These are phyloP conservation scores for Cuculus canorus DNA, from an alignment of 2,797 vertebrate genomes.

Conservation along the genomic window DNA sequence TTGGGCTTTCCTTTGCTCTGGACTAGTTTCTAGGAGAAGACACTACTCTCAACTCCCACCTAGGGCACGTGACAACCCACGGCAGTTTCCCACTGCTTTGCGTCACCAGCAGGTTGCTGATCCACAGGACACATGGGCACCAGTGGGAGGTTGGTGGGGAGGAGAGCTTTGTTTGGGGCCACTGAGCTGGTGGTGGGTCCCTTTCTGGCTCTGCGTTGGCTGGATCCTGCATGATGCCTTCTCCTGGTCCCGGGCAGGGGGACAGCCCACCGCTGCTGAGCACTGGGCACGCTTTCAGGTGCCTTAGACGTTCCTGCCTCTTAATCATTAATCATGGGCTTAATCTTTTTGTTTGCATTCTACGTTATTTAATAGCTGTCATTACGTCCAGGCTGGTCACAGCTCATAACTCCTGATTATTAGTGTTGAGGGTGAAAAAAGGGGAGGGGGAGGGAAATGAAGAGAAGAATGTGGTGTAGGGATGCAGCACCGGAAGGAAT, in stretches of 20 bases:
- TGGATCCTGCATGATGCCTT: background rate
- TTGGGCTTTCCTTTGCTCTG: background rate
- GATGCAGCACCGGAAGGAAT: rapidly evolving
- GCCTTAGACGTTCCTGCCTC: background rate
- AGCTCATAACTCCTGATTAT: background rate
- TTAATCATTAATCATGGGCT: background rate
- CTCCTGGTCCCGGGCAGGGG: background rate
- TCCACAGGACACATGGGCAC: background rate
- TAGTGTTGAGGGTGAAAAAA: rapidly evolving
- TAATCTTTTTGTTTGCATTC: background rate
- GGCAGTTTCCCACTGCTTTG: background rate
- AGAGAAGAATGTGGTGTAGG: rapidly evolving
- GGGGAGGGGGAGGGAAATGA: rapidly evolving
- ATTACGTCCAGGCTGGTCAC: background rate
- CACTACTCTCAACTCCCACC: background rate
- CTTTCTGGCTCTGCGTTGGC: background rate
- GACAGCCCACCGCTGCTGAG: background rate
- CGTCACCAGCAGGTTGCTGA: rapidly evolving
- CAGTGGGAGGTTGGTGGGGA: background rate
- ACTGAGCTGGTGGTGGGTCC: background rate
- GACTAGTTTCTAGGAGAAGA: background rate
- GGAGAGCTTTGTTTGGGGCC: background rate
- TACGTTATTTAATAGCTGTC: background rate
- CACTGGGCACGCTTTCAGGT: background rate
- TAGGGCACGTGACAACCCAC: background rate